Evolutionary conservation across 2,113 vertebrate species (phyloP), one percentile per base, ranked within the genome.

Genomic region (Urocynchramus pylzowi): DNA sequence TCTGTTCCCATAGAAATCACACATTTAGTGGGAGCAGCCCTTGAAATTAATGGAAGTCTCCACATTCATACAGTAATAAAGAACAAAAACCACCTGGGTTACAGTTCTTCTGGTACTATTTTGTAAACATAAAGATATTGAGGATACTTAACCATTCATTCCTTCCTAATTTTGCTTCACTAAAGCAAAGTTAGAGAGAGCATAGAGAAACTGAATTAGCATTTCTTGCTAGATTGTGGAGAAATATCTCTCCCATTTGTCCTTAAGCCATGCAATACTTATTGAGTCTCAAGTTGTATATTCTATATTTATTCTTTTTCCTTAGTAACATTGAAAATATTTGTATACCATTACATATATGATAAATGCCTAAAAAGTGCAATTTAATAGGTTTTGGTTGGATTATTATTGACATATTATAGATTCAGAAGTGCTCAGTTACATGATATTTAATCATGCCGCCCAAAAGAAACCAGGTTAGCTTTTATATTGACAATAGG

Each of bases 1-100:
- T 88, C 68, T 93, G 49, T 79, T 94, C 87, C 73, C 49, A 86
- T 64, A 93, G 73, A 97, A 97, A 86, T 81, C 69, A 93, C 37
- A 11, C 15, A 31, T 71, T 77, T 88, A 64, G 70, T 68, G 49
- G 59, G 71, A 67, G 50, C 35, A 77, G 74, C 59, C 54, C 68
- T 84, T 88, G 84, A 90, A 75, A 88, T 68, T 45, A 86, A 88
- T 63, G 41, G 31, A 90, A 81, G n/a, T 60, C 56, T 83, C 54
- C 1, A 6, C 67, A 77, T 94, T 88, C 84, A 92, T 21, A 60
- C 30, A 89, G 57, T 52, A 80, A 92, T 87, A 87, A 95, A 88
- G 60, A 57, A 71, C 0, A 6, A 78, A 56, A 64, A 17, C 2
- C 28, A 53, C 53, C 44, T 64, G 65, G 57, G 64, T 84, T 91